Evolutionary conservation across 2,113 vertebrate genomes (phyloP), one percentile per base, ranked within the genome.

Genomic region (Aptenodytes forsteri): DNA sequence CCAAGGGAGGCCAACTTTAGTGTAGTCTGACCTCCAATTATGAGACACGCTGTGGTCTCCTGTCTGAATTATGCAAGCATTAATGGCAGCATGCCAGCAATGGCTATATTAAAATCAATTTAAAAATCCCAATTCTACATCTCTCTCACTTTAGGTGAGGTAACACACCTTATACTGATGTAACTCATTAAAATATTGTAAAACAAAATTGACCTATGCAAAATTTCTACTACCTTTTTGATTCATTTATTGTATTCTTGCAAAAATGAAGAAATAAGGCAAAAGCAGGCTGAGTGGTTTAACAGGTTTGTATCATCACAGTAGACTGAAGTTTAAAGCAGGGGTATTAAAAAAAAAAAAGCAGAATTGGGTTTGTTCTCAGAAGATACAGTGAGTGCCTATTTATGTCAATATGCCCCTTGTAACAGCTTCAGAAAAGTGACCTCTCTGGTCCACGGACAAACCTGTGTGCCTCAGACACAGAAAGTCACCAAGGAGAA

Each of bases 91-190:
- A 6, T 27, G 96, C 97, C 97, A 98, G 95, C 67, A 71, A 69
- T 70, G 92, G 90, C 93, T 97, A n/a, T 81, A 97, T 97, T 97
- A 96, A 94, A 97, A 96, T 97, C 91, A 91, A 96, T 97, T 94
- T 92, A 6, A 82, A 96, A 55, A 47, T 94, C 97, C 83, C 93
- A 90, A 9, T 88, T 88, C 93, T 42, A 5, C 8, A 6, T 65
- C 89, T 94, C 77, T 91, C 91, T 97, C 94, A 97, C 93, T 94
- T 94, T 67, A 90, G 90, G 71, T 82, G 72, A 96, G 69, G 72
- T 88, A 97, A 64, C 83, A 82, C 54, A 91, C 81, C 59, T 94
- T 92, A 65, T 40, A 87, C 58, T 94, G 65, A 91, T 83, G 83
- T 83, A 93, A 81, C 58, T 84, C 59, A 70, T 54, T 85, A 90